phyloP scores from a whole-genome alignment of 2,888 invertebrate species.

The Drosophila formosana region DNA sequence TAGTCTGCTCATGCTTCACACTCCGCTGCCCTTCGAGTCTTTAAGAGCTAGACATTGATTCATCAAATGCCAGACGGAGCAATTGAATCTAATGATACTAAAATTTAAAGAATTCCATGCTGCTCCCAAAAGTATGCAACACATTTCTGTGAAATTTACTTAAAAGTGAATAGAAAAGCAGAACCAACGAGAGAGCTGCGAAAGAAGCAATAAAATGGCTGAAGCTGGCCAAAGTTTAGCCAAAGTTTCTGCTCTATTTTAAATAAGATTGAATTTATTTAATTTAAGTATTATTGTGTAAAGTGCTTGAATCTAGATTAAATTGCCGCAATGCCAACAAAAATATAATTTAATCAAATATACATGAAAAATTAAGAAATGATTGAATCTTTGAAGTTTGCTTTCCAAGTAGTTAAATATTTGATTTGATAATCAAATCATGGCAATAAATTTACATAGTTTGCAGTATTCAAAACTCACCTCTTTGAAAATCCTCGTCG shows the following conservation, averaged over 20 bases:
- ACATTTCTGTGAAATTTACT: neutral
- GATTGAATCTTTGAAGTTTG: neutral
- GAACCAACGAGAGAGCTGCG: neutral
- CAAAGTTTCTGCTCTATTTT: neutral
- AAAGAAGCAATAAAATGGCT: neutral
- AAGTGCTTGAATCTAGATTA: neutral
- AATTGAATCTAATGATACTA: neutral
- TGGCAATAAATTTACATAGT: neutral
- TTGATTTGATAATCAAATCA: neutral
- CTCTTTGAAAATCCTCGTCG: constrained; percentile 82
- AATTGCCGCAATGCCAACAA: neutral
- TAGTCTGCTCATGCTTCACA: neutral
- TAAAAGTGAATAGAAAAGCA: neutral
- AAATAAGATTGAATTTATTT: no score
- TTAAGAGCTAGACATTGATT: neutral
- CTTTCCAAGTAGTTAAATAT: neutral
- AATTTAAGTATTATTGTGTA: no score
- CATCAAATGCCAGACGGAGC: neutral
- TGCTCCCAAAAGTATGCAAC: constrained; percentile 13
- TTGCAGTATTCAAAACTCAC: constrained; percentile 59
- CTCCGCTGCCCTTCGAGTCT: neutral
- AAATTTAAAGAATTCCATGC: neutral
- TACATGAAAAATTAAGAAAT: neutral
- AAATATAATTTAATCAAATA: neutral
- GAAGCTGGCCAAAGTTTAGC: neutral